Base-by-base conservation (phyloP, 2,113 vertebrate species). In the Petrocephalus zakoni region DNA sequence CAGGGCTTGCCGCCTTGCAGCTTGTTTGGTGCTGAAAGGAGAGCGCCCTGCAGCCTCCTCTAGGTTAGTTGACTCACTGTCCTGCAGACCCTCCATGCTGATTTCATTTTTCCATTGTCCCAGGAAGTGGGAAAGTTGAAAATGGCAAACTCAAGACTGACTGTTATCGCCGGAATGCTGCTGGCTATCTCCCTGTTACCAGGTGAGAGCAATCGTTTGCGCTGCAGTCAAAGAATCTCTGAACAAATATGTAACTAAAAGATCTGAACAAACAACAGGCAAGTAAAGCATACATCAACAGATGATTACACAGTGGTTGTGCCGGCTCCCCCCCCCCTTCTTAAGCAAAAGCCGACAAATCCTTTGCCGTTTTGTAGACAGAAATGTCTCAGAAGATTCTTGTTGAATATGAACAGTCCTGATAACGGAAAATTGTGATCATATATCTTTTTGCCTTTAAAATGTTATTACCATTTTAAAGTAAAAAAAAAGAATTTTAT, bases 161-260 rank as follows among this genome's bases (percentile, higher is more conserved):
- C 88, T 0, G 90, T 94, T 89, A 90, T 93, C 89, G 89, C 93
- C 87, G 94, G 93, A 90, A 47, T 95, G 88, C 91, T 95, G 89
- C 89, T 96, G 13, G 91, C 91, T 10, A 21, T 92, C 17, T 91
- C 94, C 87, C 92, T 95, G 87, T 90, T 96, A 90, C 92, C 95
- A 93, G 94, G 96, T 96, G 91, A 95, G 90, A 88, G 25, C 47
- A 86, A 72, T 90, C 9, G 61, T 53, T 58, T 68, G 25, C 25
- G 47, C 42, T 82, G 25, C 25, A 7, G 6, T 55, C 6, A 1
- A 47, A 82, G 68, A 37, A 72, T 34, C 64, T 72, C 64, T 72
- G 64, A 72, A 15, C 64, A 75, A 75, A 75, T 37, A 75, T 75
- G 68, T 17, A 37, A 37, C 29, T 75, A 13, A 37, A 17, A 13